phyloP scores from a whole-genome alignment of 2,113 vertebrate genomes.

The Panurus biarmicus region DNA sequence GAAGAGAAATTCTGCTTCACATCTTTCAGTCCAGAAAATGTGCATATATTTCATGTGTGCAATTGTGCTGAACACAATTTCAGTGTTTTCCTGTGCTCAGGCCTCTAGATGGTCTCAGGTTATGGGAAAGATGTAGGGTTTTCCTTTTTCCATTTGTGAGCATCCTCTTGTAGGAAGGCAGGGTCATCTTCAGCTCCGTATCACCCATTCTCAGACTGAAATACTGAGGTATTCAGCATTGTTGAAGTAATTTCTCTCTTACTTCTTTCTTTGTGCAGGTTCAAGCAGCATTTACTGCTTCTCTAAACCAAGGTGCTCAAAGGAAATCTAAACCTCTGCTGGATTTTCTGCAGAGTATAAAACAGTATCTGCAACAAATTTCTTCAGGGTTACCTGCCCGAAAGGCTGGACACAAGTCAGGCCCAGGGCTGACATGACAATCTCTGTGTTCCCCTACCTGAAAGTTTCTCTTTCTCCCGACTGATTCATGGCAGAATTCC shows the following conservation, averaged over 20 bases:
- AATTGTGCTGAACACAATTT: neutral
- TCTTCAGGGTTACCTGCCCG: neutral
- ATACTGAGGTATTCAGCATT: neutral
- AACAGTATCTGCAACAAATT: neutral
- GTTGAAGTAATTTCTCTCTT: neutral
- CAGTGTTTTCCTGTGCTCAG: neutral
- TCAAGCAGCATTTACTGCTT: neutral
- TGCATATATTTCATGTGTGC: neutral
- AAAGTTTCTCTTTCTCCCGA: neutral
- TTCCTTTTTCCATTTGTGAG: neutral
- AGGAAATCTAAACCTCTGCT: neutral
- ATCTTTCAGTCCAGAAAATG: neutral
- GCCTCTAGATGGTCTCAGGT: neutral
- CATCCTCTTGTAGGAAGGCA: neutral
- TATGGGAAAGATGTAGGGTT: neutral
- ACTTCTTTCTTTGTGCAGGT: neutral
- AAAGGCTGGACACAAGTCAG: neutral
- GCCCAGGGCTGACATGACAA: neutral
- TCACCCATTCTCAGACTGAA: neutral
- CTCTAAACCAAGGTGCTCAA: neutral
- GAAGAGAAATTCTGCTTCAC: neutral
- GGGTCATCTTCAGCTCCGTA: accelerated
- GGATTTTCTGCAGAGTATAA: neutral
- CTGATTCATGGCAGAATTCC: neutral
- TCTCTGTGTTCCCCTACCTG: accelerated